Evolutionary conservation across 2,797 vertebrate species (phyloP).

Genomic region (Onychomys torridus): DNA sequence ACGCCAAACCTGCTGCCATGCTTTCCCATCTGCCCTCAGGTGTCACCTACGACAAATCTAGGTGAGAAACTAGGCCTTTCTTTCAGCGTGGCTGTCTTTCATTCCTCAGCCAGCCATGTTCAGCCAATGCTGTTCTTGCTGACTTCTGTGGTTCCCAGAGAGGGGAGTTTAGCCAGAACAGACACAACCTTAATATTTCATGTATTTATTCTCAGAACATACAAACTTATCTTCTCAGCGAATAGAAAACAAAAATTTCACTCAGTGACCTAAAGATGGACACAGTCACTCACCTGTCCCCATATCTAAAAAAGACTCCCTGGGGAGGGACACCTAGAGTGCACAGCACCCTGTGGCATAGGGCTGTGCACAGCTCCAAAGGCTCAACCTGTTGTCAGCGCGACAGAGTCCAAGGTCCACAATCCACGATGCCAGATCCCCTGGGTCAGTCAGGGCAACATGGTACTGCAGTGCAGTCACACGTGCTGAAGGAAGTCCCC

Average conservation of each 20-base stretch:
- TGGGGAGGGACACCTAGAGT: conserved; percentile 37
- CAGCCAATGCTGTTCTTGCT: neutral
- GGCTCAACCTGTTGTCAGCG: conserved; percentile 57
- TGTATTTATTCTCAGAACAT: conserved; percentile 84
- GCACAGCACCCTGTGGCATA: conserved; percentile 60
- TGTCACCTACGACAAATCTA: neutral
- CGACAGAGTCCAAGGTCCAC: conserved; percentile 62
- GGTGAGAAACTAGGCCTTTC: neutral
- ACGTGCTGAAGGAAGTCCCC: neutral
- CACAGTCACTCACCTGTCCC: conserved; percentile 63
- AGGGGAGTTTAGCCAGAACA: neutral
- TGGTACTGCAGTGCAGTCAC: neutral
- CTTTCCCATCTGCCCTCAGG: neutral
- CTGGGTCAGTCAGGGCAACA: neutral
- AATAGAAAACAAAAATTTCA: conserved; percentile 82
- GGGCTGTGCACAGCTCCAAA: conserved; percentile 20
- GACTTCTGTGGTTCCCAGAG: neutral
- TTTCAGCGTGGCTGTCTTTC: neutral
- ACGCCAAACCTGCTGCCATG: no score
- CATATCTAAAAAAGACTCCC: conserved; percentile 47
- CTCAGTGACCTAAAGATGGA: conserved; percentile 76
- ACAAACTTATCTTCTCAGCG: conserved; percentile 81
- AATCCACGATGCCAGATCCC: conserved; percentile 1
- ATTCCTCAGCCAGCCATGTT: neutral
- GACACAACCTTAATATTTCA: conserved; percentile 54